Conservation (phyloP, 2,797 vertebrate species). For the Sebastes jordani region DNA sequence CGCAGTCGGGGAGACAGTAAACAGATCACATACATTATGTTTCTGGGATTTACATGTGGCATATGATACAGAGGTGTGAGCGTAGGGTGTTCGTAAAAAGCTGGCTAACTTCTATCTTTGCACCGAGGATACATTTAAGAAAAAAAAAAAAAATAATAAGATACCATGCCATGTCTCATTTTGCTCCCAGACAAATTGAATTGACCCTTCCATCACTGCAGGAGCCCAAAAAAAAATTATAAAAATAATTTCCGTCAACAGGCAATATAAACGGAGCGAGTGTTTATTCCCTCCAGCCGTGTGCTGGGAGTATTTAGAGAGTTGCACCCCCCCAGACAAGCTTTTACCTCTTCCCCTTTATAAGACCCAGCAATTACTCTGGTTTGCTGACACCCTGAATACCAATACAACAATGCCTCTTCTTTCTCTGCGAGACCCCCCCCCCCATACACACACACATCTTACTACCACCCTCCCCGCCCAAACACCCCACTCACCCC, state of each 20-base stretch:
- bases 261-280: conserved; percentile 56
- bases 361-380: conserved; percentile 73
- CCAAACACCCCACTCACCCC: conserved; percentile 29
- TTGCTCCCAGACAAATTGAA: conserved; percentile 67
- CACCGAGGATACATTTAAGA: conserved; percentile 4
- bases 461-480: conserved; percentile 22
- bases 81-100: conserved; percentile 34
- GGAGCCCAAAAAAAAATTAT: conserved; percentile 21
- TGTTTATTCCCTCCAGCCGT: conserved; percentile 61
- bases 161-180: conserved; percentile 52
- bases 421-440: conserved; percentile 43
- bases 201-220: conserved; percentile 51
- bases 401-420: conserved; percentile 73
- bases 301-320: conserved; percentile 62
- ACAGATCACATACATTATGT: conserved; percentile 75
- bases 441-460: conserved; percentile 13
- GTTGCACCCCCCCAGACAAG: conserved; percentile 50
- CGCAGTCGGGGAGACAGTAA: conserved; percentile 62
- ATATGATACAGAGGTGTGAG: conserved; percentile 54
- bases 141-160: neutral
- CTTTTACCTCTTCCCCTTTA: conserved; percentile 63
- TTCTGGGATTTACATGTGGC: conserved; percentile 67
- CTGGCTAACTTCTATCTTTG: conserved; percentile 16
- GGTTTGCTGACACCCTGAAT: conserved; percentile 77
- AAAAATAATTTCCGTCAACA: conserved; percentile 58